These are phyloP conservation scores for Romanogobio albipinnatus DNA, from an alignment of 2,113 vertebrate species.

Conservation along the genomic window DNA sequence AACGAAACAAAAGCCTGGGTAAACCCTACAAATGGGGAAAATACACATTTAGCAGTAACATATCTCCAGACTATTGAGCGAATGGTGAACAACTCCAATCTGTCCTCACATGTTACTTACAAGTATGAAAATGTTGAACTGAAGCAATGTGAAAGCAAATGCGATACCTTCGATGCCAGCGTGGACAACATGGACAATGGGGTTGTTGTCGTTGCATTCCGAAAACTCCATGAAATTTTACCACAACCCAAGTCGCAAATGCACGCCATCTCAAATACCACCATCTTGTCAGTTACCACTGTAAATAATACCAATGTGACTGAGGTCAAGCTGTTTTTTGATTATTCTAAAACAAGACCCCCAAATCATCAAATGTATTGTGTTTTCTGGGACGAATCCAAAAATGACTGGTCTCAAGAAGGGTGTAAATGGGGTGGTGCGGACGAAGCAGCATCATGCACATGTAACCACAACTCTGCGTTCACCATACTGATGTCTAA, in stretches of 20 bases:
- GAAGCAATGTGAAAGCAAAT: constrained; percentile 44
- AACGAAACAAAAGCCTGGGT: constrained; percentile 62
- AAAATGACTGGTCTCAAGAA: accelerated
- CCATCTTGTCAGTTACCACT: constrained; percentile 76
- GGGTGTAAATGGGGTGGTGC: constrained; percentile 51
- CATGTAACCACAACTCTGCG: constrained; percentile 82
- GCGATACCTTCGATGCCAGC: neutral
- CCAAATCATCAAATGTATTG: constrained; percentile 56
- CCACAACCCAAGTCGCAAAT: neutral
- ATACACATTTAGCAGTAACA: constrained; percentile 52
- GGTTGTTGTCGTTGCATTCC: constrained; percentile 64
- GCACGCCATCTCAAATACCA: constrained; percentile 43
- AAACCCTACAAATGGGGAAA: accelerated
- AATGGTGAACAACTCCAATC: constrained; percentile 59
- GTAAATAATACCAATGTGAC: accelerated
- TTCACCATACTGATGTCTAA: constrained; percentile 88
- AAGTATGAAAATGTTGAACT: neutral
- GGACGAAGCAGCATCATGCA: constrained; percentile 47
- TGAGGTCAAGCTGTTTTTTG: constrained; percentile 67
- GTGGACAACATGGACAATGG: accelerated
- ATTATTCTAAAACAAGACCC: accelerated
- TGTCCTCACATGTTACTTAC: accelerated
- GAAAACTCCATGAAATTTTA: constrained; percentile 71
- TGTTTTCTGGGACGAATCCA: constrained; percentile 77
- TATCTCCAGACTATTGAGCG: constrained; percentile 77